Base-by-base conservation (phyloP, 2,113 vertebrate species). In the Sciurus niger region DNA sequence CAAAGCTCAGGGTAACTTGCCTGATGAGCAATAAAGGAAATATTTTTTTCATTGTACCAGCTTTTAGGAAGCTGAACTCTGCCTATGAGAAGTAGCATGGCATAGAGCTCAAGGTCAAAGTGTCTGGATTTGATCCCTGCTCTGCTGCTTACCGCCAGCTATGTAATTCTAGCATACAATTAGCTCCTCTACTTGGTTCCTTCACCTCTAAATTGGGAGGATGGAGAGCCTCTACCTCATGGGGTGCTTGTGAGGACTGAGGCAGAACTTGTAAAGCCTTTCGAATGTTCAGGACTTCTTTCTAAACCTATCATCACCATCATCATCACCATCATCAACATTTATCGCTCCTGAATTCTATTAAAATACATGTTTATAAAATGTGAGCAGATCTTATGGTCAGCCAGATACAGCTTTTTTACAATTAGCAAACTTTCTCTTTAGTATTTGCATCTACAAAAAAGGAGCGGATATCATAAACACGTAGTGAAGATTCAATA, bases 391-490 rank as follows among this genome's bases (percentile, higher is more conserved):
- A 11, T 25, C 25, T 51, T 73, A 4, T 4, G 48, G 37, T 60
- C 13, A 55, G 70, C n/a, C 22, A 95, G 34, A 80, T 40, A 30
- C 0, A 30, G 24, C 3, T 72, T 76, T 89, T 93, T 85, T 68
- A 89, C 30, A 89, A 43, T 25, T 37, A 43, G 48, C 30, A 70
- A 30, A 55, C 8, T 48, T 67, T 40, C 88, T 55, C 67, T 83
- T 77, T 48, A 73, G 37, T n/a, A 65, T 95, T 84, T 79, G 90
- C 22, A 78, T 68, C 34, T 48, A 12, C 34, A 86, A 70, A 95
- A 63, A 72, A 32, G 48, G 46, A 72, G 8, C 4, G 55, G 77
- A 77, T 48, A 55, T 32, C 28, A 48, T 17, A 87, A 4, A 55
- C 58, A 16, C 55, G 37, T 24, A 77, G 10, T 8, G 12, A 93